These are phyloP conservation scores for Hymenochirus boettgeri DNA, from an alignment of 2,113 vertebrate species.

Conservation along the genomic window DNA sequence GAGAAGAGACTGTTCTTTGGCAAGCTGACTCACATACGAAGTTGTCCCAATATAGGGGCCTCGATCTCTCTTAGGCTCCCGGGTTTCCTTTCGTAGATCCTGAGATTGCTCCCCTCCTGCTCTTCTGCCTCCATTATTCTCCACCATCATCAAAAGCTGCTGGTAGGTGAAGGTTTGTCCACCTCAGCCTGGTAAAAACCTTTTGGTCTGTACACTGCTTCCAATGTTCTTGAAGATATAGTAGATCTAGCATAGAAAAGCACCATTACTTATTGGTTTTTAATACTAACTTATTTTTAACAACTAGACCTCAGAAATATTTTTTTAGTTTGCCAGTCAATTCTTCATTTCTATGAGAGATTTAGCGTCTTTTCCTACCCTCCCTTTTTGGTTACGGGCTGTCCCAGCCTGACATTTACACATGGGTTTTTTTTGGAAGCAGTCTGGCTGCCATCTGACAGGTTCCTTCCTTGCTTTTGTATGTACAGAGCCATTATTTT, in stretches of 20 bases:
- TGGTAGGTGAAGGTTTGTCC: slow-evolving; percentile 77
- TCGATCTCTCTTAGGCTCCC: slow-evolving; percentile 80
- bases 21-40: slow-evolving; percentile 78
- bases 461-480: too few species aligned
- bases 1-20: slow-evolving; percentile 77
- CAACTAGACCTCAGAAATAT: too few species aligned
- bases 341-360: too few species aligned
- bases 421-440: too few species aligned
- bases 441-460: too few species aligned
- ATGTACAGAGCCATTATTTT: too few species aligned
- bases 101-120: slow-evolving; percentile 68
- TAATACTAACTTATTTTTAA: too few species aligned
- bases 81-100: slow-evolving; percentile 50
- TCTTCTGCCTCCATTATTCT: slow-evolving; percentile 61
- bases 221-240: slow-evolving; percentile 90
- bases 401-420: too few species aligned
- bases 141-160: slow-evolving; percentile 85
- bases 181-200: slow-evolving; percentile 88
- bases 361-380: too few species aligned
- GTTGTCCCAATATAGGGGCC: slow-evolving; percentile 77
- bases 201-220: slow-evolving; percentile 86
- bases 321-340: too few species aligned
- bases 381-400: too few species aligned
- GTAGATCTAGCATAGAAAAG: slow-evolving; percentile 69
- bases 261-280: too few species aligned